Base-by-base conservation (phyloP, 2,797 vertebrate species). In the Yasuhikotakia modesta region DNA sequence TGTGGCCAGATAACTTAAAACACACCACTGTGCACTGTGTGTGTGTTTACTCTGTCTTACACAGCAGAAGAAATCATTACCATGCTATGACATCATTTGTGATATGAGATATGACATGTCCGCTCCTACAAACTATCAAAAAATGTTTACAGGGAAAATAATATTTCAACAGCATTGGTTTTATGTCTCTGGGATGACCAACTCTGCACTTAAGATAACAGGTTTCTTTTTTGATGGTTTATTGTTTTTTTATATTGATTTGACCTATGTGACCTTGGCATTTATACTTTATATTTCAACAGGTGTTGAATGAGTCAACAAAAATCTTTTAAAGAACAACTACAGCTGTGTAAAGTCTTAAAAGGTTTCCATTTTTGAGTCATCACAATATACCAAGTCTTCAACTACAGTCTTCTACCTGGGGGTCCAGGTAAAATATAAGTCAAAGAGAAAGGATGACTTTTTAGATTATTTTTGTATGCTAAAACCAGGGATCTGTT, bases 341-440 rank as follows among this genome's bases (percentile, higher is more conserved):
- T 91, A 73, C 81, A 32, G 3, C 88, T 93, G 32, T 93, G 92
- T 81, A 92, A 92, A 85, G 85, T 85, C 32, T 76, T 94, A 67
- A 90, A 85, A 78, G 91, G 92, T 60, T 92, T 94, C 84, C 80
- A 87, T 0, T 55, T 90, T 76, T 90, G 91, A 45, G 77, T 80
- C 48, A 81, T 93, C 73, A 94, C 90, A 3, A 91, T 93, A 83
- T 92, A 86, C 85, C 86, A 92, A 72, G 87, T 70, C 80, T 69
- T 92, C 0, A 57, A 79, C 6, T 87, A 91, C 74, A 86, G 93
- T 65, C 71, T n/a, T n/a, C n/a, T n/a, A n/a, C n/a, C n/a, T n/a
- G n/a, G n/a, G n/a, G n/a, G n/a, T n/a, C n/a, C n/a, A n/a, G n/a
- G n/a, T n/a, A n/a, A n/a, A n/a, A n/a, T n/a, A n/a, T n/a, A n/a